Conservation (phyloP, 2,888 invertebrate genomes). For the Agriopis marginaria region DNA sequence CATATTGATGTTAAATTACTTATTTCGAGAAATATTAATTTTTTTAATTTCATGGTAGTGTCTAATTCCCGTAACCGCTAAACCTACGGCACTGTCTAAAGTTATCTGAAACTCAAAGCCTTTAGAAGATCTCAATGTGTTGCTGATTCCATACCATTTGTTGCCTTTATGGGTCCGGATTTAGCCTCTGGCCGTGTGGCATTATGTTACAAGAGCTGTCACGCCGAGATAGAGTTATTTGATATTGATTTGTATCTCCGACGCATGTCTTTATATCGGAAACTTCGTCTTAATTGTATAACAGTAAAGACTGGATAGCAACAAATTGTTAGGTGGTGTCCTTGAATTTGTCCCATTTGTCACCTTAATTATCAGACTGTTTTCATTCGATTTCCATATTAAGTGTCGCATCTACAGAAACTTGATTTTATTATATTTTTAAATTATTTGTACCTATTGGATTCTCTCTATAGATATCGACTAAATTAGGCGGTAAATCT, state of each 20-base stretch:
- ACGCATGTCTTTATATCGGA: slow-evolving; percentile 30
- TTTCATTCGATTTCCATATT: slow-evolving; percentile 7
- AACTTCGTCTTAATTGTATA: slow-evolving; percentile 14
- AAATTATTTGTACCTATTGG: neutral
- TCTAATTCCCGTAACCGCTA: neutral
- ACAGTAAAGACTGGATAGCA: slow-evolving; percentile 11
- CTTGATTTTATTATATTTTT: slow-evolving; percentile 13
- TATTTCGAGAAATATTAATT: neutral
- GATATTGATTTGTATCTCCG: slow-evolving; percentile 38
- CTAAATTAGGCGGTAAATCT: slow-evolving; percentile 4
- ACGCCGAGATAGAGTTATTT: slow-evolving; percentile 53
- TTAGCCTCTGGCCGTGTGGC: slow-evolving; percentile 51
- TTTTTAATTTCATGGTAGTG: neutral
- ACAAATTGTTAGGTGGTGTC: neutral
- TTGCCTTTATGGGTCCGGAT: slow-evolving; percentile 55
- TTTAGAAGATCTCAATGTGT: slow-evolving; percentile 63
- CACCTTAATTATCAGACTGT: slow-evolving; percentile 1
- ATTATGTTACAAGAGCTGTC: slow-evolving; percentile 48
- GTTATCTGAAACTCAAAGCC: slow-evolving; percentile 8
- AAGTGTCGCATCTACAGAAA: slow-evolving; percentile 25
- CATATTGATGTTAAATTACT: neutral
- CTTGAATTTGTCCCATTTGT: slow-evolving; percentile 6
- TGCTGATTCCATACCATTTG: slow-evolving; percentile 69
- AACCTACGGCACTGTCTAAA: slow-evolving; percentile 18
- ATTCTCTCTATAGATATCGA: slow-evolving; percentile 1